phyloP scores from a whole-genome alignment of 2,888 invertebrate species.

The Acanthoscelides obtectus region DNA sequence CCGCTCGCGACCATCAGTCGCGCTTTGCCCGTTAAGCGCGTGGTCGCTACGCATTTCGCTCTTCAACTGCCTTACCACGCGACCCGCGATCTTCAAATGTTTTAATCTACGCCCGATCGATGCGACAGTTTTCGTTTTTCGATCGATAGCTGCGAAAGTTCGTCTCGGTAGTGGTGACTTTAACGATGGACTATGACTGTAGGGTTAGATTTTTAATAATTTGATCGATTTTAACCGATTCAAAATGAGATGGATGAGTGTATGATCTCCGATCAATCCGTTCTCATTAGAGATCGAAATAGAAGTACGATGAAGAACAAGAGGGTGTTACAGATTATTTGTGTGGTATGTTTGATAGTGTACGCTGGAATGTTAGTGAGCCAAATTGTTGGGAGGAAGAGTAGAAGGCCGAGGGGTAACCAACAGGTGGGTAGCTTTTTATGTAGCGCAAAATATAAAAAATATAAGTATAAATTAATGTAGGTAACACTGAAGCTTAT shows the following conservation, averaged over 20 bases:
- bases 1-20: neutral
- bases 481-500: too few species aligned
- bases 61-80: neutral
- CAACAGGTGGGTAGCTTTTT: neutral
- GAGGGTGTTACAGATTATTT: neutral
- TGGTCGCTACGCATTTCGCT: neutral
- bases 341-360: neutral
- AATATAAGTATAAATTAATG: too few species aligned
- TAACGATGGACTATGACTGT: neutral
- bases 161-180: neutral
- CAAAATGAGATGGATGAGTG: neutral
- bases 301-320: neutral
- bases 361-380: neutral
- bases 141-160: neutral
- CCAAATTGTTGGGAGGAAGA: neutral
- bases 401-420: neutral
- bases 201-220: too few species aligned
- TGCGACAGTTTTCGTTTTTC: too few species aligned
- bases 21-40: neutral
- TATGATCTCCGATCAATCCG: neutral
- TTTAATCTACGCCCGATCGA: neutral
- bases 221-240: neutral
- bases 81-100: neutral
- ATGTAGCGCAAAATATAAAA: too few species aligned
- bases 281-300: neutral